Evolutionary conservation across 2,113 vertebrate genomes (phyloP).

Genomic region (Symphodus melops): DNA sequence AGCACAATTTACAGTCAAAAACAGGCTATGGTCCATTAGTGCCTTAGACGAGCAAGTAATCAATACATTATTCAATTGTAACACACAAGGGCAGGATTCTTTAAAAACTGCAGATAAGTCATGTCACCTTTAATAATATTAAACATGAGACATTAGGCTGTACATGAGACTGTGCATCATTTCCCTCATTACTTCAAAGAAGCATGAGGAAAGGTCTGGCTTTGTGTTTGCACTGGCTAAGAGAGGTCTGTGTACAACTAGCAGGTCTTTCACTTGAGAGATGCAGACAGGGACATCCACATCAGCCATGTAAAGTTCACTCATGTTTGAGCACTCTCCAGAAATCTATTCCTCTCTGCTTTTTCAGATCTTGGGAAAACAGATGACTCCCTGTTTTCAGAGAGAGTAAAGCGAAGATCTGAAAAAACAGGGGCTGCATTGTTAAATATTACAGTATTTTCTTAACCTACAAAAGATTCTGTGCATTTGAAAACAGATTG

Average conservation of each 20-base stretch:
- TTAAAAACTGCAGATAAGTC: conserved; percentile 57
- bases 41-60: conserved; percentile 80
- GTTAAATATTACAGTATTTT: conserved; percentile 50
- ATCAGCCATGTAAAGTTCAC: conserved; percentile 4
- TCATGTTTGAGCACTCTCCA: conserved; percentile 18
- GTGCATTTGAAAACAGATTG: conserved; percentile 56
- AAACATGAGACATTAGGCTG: conserved; percentile 57
- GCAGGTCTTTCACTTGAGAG: conserved; percentile 17
- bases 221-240: conserved; percentile 13
- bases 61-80: conserved; percentile 78
- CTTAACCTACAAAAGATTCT: conserved; percentile 52
- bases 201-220: conserved; percentile 48
- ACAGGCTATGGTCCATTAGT: conserved; percentile 85
- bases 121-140: conserved; percentile 53
- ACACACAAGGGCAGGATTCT: conserved; percentile 68
- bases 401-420: conserved; percentile 3
- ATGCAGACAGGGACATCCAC: conserved; percentile 16
- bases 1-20: conserved; percentile 85
- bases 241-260: conserved; percentile 40
- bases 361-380: conserved; percentile 36
- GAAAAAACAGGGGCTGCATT: conserved; percentile 21
- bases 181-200: conserved; percentile 41
- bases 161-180: conserved; percentile 63
- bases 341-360: conserved; percentile 14
- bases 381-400: conserved; percentile 5